Evolutionary conservation across 2,113 vertebrate species (phyloP), one percentile per base, ranked within the genome.

Genomic region (Ameiurus melas): DNA sequence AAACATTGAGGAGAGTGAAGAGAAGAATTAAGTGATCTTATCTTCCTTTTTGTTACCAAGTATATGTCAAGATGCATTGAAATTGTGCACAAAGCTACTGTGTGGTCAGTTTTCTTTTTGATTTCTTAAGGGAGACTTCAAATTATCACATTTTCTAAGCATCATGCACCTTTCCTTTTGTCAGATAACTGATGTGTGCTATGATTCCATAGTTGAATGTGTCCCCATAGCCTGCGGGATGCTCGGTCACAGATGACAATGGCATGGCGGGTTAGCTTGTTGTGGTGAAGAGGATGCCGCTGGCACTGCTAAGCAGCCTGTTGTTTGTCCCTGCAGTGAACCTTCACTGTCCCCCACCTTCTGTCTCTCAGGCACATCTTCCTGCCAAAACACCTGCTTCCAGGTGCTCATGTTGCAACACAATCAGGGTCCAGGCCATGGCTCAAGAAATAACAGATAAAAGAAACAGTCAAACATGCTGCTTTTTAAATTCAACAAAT

Each of bases 361-460:
- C 66, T 60, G 83, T 85, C 71, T 53, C 77, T 81, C 79, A 88
- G 77, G 36, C 83, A 64, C 39, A 55, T 75, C 51, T 39, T 70
- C 66, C 70, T 80, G 80, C 60, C 85, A 90, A 87, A 84, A 91
- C 90, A 91, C 82, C 89, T 88, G 85, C 85, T 85, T 89, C 89
- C 88, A 89, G 90, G 90, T 90, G 86, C 84, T 88, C 83, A 14
- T 8, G 27, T 68, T 78, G 86, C 66, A 84, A 30, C 86, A 51
- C 75, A 89, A 89, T 84, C 90, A 86, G 89, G 70, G 85, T 57
- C 71, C 64, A 62, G 51, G 57, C 75, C 47, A 88, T 51, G 30
- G 78, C 89, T 83, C 77, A 17, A 83, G 71, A 78, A 75, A 82
- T 88, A 43, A 84, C 87, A 82, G 89, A 79, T 89, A 83, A 78